Conservation (phyloP, 1,140 invertebrate species). For the Berghia stephanieae region DNA sequence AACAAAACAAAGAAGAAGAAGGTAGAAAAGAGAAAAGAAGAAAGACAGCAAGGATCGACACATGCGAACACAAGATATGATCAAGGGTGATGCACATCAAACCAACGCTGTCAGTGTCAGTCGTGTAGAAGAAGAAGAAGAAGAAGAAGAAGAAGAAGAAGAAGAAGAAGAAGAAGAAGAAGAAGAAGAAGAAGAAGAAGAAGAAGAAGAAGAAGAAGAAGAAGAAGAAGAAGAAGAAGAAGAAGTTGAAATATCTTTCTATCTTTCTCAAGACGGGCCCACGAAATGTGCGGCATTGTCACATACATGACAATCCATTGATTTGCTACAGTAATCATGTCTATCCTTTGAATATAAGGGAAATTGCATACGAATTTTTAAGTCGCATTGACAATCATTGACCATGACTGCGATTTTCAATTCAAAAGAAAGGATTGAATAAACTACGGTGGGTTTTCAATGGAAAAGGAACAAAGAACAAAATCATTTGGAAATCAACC, state of each 20-base stretch:
- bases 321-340: too few species aligned
- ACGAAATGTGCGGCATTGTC: neutral
- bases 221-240: neutral
- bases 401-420: neutral
- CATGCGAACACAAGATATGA: neutral
- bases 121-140: neutral
- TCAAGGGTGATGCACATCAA: neutral
- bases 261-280: neutral
- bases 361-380: neutral
- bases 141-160: neutral
- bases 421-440: neutral
- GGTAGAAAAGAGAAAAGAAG: neutral
- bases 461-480: neutral
- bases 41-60: neutral
- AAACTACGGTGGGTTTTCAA: neutral
- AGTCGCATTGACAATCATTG: neutral
- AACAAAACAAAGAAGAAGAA: neutral
- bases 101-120: neutral
- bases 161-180: too few species aligned
- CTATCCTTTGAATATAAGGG: neutral
- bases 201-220: slow-evolving; percentile 5
- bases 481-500: neutral
- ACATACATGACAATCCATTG: neutral
- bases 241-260: neutral
- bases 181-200: neutral